A percentile compares a stretch with the other conserved stretches of the same genome.
phyloP scores from a whole-genome alignment of 2,888 invertebrate genomes.

The Meteorus colon region DNA sequence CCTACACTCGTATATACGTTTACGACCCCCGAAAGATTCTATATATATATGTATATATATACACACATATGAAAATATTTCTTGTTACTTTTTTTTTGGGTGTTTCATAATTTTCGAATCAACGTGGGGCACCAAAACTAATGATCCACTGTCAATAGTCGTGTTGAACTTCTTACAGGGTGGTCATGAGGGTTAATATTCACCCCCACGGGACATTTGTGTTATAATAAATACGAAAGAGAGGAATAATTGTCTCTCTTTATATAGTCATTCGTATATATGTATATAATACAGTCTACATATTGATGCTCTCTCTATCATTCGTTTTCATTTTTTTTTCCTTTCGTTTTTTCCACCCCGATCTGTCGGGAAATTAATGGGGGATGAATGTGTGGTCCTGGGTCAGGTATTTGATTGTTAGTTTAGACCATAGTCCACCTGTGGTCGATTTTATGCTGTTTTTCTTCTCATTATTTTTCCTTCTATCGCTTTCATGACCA shows the following conservation, averaged over 20 bases:
- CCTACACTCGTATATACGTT: not conserved
- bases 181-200: slow-evolving; percentile 15
- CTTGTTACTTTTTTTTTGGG: not conserved
- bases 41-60: not conserved
- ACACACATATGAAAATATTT: not conserved
- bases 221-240: not conserved
- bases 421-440: not conserved
- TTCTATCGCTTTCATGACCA: not conserved
- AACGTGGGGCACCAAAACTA: not conserved
- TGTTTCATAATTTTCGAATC: slow-evolving; percentile 2
- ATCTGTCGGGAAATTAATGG: not conserved
- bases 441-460: not conserved
- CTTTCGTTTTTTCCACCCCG: not conserved
- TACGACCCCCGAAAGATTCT: not conserved
- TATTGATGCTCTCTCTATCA: not conserved
- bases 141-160: slow-evolving; percentile 22
- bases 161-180: not conserved
- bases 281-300: not conserved
- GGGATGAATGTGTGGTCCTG: slow-evolving; percentile 11
- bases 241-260: not conserved
- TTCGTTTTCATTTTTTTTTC: not conserved
- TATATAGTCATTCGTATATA: not conserved
- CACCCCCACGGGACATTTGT: slow-evolving; percentile 20
- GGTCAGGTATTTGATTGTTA: not conserved
- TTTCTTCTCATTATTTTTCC: not conserved